Evolutionary conservation across 2,113 vertebrate genomes (phyloP), one percentile per base, ranked within the genome.

Genomic region (Cochlearius cochlearius): DNA sequence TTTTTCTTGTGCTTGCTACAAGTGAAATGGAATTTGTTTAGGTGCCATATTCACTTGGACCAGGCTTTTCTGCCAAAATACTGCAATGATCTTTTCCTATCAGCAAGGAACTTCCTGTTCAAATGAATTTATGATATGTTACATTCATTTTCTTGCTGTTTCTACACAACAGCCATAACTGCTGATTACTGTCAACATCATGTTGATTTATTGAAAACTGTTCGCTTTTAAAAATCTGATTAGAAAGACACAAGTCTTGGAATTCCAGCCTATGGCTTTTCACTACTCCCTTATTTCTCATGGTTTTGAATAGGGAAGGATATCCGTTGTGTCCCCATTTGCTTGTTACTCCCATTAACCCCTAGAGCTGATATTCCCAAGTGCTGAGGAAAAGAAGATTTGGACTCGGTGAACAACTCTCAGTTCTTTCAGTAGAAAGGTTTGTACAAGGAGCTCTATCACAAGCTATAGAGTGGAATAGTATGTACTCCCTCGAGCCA

Each of bases 321-420:
- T 29, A 36, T 23, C 30, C 27, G 34, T 66, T 71, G 13, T 36
- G 11, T 62, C 58, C 8, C 11, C 6, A 75, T 75, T 58, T 53
- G 21, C n/a, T 90, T 69, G 30, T 71, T 13, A 15, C 41, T 75
- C n/a, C 34, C 16, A 9, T 39, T 81, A 38, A 32, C 12, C 34
- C 41, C 32, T 47, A 8, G 27, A 67, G 38, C 39, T 86, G 59
- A n/a, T 79, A 17, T 62, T 94, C 27, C n/a, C 39, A 58, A 85
- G 66, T 9, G 23, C 32, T 29, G 18, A 22, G 19, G 71, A 32
- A 69, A 29, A 47, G 67, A 21, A 69, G 41, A 34, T 8, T 29
- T 0, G 2, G 43, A 12, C 34, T 47, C 2, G 1, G 20, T n/a
- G 78, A 53, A 32, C 45, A 90, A 12, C 12, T n/a, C 21, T 41